Percentiles rank a stretch among this genome's conserved stretches.
Evolutionary conservation across 1,140 invertebrate species (phyloP).

Genomic region (Calliopsis andreniformis): DNA sequence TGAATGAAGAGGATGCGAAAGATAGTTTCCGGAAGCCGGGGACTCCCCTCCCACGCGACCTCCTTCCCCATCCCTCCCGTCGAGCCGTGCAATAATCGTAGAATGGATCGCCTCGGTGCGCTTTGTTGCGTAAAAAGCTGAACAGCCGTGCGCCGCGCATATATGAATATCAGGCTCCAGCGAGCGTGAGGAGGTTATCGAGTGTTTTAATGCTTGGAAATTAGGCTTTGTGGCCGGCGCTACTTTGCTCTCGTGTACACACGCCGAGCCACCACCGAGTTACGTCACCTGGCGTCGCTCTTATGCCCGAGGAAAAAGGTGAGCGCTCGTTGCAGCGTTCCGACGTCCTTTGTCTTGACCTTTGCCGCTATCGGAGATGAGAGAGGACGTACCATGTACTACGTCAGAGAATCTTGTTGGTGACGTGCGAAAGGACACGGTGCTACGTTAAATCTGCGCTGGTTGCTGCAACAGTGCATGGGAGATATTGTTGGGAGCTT

Average conservation of each 20-base stretch:
- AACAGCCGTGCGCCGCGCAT: conserved; percentile 35
- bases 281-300: too few species aligned
- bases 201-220: conserved; percentile 38
- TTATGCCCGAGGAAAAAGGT: too few species aligned
- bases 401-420: too few species aligned
- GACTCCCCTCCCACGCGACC: background rate
- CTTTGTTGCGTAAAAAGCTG: conserved; percentile 40
- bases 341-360: background rate
- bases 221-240: conserved; percentile 20
- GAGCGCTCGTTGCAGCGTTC: too few species aligned
- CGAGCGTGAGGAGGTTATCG: conserved; percentile 40
- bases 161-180: conserved; percentile 44
- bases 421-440: too few species aligned
- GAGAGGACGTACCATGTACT: background rate
- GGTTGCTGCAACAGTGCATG: too few species aligned
- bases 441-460: too few species aligned
- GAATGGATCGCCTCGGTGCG: conserved; percentile 41
- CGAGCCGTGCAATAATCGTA: conserved; percentile 50
- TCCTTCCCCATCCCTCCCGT: background rate
- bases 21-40: conserved; percentile 54
- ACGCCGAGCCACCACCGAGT: too few species aligned
- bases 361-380: too few species aligned
- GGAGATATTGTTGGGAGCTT: too few species aligned
- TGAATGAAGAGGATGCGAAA: conserved; percentile 58
- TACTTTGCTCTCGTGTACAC: background rate